Evolutionary conservation across 2,797 vertebrate species (phyloP), one percentile per base, ranked within the genome.

Genomic region (Telmatherina bonti): DNA sequence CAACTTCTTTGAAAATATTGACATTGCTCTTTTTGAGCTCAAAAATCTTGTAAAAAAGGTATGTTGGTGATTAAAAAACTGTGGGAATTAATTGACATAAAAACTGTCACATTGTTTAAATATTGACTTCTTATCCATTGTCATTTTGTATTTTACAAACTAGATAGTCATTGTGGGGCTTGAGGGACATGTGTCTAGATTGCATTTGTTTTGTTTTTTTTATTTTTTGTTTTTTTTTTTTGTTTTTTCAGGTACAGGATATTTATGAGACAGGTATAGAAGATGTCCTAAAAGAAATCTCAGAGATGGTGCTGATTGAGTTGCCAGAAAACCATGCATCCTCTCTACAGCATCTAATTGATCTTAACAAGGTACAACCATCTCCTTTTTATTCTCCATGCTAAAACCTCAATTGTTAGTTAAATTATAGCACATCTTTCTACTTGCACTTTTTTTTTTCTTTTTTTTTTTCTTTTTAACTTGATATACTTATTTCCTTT

Each of bases 11-110:
- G 82, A 90, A 64, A 93, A 95, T 67, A 93, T 91, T 57, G 91
- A 95, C 43, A 68, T 78, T 33, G 90, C 94, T 84, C 84, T 96
- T 73, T 57, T 81, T 89, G 82, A 93, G 45, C 94, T 93, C 73
- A 93, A 90, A 72, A 81, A 91, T 26, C 69, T 95, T 75, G 83
- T 95, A 81, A 94, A 94, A 80, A 92, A 93, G 95, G 95, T 96
- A 93, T 59, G 29, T 30, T 69, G 43, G 57, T 63, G 8, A 43
- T 45, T 26, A 27, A 56, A 62, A 26, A 1, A 1, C 41, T 49
- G 18, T 7, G n/a, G n/a, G 15, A 41, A 47, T 53, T 43, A 47
- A 26, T 6, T 0, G n/a, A 35, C 16, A 30, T n/a, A 38, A 41
- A 5, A 4, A 30, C 3, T 43, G 24, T 45, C 31, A 36, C 22